Conservation (phyloP, 2,113 vertebrate genomes). For the Saguinus imperator region DNA sequence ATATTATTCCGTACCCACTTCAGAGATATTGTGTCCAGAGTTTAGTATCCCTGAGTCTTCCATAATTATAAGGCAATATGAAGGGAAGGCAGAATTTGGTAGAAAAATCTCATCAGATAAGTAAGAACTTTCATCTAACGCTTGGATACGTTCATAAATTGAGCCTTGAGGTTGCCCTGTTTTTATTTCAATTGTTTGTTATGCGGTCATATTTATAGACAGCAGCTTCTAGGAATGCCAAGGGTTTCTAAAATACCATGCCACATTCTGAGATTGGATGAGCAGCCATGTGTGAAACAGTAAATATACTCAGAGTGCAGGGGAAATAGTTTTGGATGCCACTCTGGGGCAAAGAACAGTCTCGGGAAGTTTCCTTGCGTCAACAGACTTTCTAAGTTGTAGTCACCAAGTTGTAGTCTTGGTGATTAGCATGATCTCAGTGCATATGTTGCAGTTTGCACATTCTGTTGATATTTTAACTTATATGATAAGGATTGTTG, state of each 20-base stretch:
- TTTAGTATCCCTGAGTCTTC: background rate
- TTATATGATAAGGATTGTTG: background rate
- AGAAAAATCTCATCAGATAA: background rate
- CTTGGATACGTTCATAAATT: background rate
- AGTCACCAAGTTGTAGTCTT: background rate
- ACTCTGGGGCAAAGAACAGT: background rate
- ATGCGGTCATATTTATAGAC: background rate
- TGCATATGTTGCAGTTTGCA: background rate
- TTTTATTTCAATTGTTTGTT: background rate
- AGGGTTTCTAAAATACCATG: conserved; percentile 1
- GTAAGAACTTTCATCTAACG: background rate
- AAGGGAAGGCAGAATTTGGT: background rate
- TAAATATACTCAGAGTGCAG: background rate
- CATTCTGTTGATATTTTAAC: background rate
- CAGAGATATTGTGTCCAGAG: background rate
- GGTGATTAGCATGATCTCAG: background rate
- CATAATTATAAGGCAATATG: background rate
- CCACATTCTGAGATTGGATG: background rate
- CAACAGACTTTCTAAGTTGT: background rate
- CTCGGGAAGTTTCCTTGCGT: background rate
- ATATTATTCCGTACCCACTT: background rate
- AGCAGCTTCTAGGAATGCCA: background rate
- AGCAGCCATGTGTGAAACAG: background rate
- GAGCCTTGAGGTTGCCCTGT: background rate
- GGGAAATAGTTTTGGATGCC: background rate